phyloP scores from a whole-genome alignment of 2,888 invertebrate genomes.

The Dorcus parallelipipedus region DNA sequence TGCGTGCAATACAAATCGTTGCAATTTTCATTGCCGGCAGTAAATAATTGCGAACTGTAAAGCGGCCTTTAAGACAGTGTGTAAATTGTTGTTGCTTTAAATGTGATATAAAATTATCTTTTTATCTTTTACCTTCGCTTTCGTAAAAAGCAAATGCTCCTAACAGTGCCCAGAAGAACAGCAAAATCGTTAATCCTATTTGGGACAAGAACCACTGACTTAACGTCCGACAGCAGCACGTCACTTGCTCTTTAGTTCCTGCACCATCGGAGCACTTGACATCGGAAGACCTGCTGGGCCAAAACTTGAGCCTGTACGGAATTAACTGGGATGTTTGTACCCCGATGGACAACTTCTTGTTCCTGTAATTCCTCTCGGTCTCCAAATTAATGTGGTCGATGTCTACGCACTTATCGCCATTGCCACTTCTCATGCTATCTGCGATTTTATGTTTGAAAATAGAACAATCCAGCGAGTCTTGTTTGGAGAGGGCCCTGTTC shows the following conservation, averaged over 20 bases:
- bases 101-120: no score
- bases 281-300: slow-evolving; percentile 48
- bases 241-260: slow-evolving; percentile 37
- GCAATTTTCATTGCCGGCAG: no score
- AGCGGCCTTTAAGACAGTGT: no score
- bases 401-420: slow-evolving; percentile 39
- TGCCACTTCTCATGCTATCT: slow-evolving; percentile 22
- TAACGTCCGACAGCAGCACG: slow-evolving; percentile 47
- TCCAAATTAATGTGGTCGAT: slow-evolving; percentile 43
- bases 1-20: no score
- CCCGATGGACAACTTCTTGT: slow-evolving; percentile 35
- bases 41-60: no score
- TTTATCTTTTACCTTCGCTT: slow-evolving; percentile 68
- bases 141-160: slow-evolving; percentile 63
- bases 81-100: no score
- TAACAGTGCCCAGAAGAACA: slow-evolving; percentile 61
- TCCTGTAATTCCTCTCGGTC: slow-evolving; percentile 35
- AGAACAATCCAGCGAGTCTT: slow-evolving; percentile 12
- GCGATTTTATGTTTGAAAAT: slow-evolving; percentile 1
- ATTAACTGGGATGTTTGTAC: slow-evolving; percentile 51
- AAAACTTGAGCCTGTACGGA: slow-evolving; percentile 57
- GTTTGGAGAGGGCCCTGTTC: slow-evolving; percentile 8
- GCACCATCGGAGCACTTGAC: slow-evolving; percentile 40
- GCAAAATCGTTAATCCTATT: slow-evolving; percentile 57
- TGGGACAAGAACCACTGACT: slow-evolving; percentile 57